Conservation (phyloP, 53 echinoderm and acorn worm species). For the Astropecten irregularis region DNA sequence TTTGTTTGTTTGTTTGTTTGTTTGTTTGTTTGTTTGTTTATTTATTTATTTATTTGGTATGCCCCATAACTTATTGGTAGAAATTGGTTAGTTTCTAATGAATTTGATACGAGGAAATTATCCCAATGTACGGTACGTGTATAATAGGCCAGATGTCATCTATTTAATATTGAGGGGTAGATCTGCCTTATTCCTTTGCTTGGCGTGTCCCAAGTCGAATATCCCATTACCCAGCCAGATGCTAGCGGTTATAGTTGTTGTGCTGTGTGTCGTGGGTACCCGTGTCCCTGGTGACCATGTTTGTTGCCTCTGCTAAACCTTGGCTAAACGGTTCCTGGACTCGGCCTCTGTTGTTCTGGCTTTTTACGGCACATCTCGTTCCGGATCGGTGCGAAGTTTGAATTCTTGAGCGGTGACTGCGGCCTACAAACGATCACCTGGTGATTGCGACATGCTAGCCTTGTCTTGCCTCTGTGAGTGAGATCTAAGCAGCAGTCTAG, state of each 20-base stretch:
- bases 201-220: constrained; percentile 44
- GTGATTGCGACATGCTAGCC: not conserved
- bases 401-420: constrained; percentile 49
- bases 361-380: constrained; percentile 49
- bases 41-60: too few species aligned
- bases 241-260: constrained; percentile 48
- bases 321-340: constrained; percentile 21
- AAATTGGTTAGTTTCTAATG: too few species aligned
- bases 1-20: too few species aligned
- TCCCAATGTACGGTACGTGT: too few species aligned
- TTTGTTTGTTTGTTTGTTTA: too few species aligned
- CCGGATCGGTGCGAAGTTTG: constrained; percentile 39
- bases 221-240: constrained; percentile 50
- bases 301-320: constrained; percentile 52
- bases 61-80: too few species aligned
- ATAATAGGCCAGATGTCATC: constrained; percentile 50
- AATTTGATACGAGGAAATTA: too few species aligned
- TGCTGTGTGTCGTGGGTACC: constrained; percentile 12
- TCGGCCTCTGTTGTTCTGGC: not conserved
- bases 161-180: too few species aligned
- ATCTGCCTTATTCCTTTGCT: too few species aligned
- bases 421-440: not conserved
- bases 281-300: constrained; percentile 31
- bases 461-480: not conserved
- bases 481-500: too few species aligned